Evolutionary conservation across 1,140 invertebrate genomes (phyloP).

Genomic region (Hylaeus volcanicus): DNA sequence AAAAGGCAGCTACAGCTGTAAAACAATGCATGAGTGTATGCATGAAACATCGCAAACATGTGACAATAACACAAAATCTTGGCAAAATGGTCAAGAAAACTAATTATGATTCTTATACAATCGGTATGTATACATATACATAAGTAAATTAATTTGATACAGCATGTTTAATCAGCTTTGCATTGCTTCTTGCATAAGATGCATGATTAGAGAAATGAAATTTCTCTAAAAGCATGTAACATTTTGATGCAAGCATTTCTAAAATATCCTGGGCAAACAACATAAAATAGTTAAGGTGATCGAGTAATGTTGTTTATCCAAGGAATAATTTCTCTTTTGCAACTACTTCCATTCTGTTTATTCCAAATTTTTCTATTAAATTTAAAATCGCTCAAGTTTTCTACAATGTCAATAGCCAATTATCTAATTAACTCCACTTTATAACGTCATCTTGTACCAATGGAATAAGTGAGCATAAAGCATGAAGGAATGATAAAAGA

Average conservation of each 20-base stretch:
- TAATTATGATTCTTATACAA: conserved; percentile 89
- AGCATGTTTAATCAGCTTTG: conserved; percentile 1
- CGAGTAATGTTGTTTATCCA: too few species aligned
- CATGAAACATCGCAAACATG: conserved; percentile 86
- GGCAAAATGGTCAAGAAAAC: conserved; percentile 90
- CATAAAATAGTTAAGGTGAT: too few species aligned
- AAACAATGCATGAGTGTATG: conserved; percentile 90
- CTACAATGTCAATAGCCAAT: not conserved
- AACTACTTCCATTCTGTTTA: too few species aligned
- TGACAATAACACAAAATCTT: conserved; percentile 88
- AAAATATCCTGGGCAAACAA: too few species aligned
- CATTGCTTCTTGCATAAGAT: not conserved
- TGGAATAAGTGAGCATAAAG: conserved; percentile 2
- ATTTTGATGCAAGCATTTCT: not conserved
- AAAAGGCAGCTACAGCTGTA: conserved; percentile 86
- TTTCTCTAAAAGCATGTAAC: not conserved
- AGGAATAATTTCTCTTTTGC: too few species aligned
- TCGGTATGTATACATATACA: conserved; percentile 78
- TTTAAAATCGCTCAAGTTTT: not conserved
- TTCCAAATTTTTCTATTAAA: not conserved
- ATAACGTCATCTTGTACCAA: not conserved
- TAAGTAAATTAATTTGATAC: not conserved
- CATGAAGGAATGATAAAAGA: conserved; percentile 65
- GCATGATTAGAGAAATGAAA: not conserved
- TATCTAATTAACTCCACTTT: not conserved